Conservation (phyloP, 2,888 invertebrate genomes). For the Brenthis hecate region DNA sequence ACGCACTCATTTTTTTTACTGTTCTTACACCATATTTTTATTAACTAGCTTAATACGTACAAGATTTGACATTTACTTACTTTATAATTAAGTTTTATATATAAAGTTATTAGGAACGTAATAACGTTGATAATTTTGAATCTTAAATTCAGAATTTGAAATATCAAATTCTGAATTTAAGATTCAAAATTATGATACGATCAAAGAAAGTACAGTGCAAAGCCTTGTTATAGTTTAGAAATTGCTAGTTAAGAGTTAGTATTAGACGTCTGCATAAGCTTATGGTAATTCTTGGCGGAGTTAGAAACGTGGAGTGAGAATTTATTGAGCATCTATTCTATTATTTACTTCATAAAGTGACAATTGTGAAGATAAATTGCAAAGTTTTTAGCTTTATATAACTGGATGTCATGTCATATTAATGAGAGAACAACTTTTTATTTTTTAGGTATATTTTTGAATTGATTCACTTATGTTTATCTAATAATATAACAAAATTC, state of each 20-base stretch:
- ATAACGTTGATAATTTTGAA: too few species aligned
- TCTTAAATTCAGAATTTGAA: too few species aligned
- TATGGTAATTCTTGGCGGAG: constrained; percentile 54
- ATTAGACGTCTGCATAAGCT: constrained; percentile 51
- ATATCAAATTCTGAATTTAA: constrained; percentile 11
- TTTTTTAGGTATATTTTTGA: too few species aligned
- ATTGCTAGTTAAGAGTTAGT: constrained; percentile 53
- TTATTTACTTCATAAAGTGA: constrained; percentile 12
- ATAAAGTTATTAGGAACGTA: not conserved
- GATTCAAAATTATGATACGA: constrained; percentile 26
- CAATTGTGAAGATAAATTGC: not conserved
- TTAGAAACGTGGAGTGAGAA: constrained; percentile 29
- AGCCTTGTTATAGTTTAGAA: constrained; percentile 57
- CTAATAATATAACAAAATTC: too few species aligned
- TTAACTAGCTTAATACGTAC: too few species aligned
- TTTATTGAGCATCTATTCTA: constrained; percentile 25
- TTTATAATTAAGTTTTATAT: too few species aligned
- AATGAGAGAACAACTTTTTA: too few species aligned
- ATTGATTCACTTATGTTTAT: too few species aligned
- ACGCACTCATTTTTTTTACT: too few species aligned
- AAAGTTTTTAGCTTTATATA: not conserved
- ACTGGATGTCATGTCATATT: not conserved
- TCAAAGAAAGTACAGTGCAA: constrained; percentile 42
- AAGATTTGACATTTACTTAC: too few species aligned
- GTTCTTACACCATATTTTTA: too few species aligned